Base-by-base conservation (phyloP, 2,797 vertebrate species). In the Lycodopsis pacificus region DNA sequence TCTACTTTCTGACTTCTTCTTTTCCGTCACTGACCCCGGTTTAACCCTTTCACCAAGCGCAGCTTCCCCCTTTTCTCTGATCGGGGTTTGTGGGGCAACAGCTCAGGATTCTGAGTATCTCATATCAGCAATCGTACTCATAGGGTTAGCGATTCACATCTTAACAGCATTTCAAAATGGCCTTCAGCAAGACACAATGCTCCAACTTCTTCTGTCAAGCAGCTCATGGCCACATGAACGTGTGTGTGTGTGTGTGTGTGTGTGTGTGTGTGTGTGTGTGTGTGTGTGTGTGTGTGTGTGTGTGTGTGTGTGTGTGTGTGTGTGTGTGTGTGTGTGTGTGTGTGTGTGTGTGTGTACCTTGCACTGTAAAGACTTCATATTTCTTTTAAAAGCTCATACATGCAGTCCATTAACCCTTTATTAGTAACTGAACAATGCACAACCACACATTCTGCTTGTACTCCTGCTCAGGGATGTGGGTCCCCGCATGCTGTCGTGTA, bases 1-100 rank as follows among this genome's bases (percentile, higher is more conserved):
- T 92, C 90, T 88, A 91, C 90, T 88, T 93, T 89, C 89, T 14
- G 68, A 86, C 90, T 93, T 91, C 90, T 92, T 71, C 84, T 91
- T 91, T 83, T 75, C 68, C 54, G 61, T 34, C 7, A 15, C 5
- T 89, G 84, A 84, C 88, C 91, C 27, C 13, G 10, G 25, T 80
- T 73, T 87, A 82, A 91, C 87, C 89, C 67, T 69, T 48, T 17
- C 13, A 42, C 12, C 48, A 57, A 74, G 44, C 67, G 59, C 36
- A 76, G 34, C 79, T 89, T 90, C 82, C 79, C 9, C n/a, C 14
- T 84, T 88, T 85, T 73, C n/a, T 81, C 25, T 63, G 9, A 27
- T 2, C 9, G 4, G 20, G 19, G 48, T 73, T 82, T 48, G 59
- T 58, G 63, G 59, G 32, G 57, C 49, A 78, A 69, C 65, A 74